Evolutionary conservation across 2,888 invertebrate species (phyloP).

Genomic region (Pteria penguin): DNA sequence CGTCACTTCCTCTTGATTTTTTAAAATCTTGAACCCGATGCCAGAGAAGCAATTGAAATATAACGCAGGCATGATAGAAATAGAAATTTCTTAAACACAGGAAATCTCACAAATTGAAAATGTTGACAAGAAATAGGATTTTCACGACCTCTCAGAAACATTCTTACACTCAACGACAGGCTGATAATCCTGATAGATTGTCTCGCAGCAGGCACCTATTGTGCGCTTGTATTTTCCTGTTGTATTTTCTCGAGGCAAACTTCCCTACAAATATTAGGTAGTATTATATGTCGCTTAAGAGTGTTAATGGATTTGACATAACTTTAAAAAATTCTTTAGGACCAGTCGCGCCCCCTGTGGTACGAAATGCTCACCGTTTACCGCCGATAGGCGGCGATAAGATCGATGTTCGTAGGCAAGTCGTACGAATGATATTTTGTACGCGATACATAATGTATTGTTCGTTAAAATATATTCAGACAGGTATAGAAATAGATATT

Average conservation of each 20-base stretch:
- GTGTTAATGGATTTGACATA: constrained; percentile 47
- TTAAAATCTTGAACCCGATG: too few species aligned
- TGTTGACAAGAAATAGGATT: constrained; percentile 23
- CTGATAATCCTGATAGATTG: constrained; percentile 17
- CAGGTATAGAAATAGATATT: too few species aligned
- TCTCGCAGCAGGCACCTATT: constrained; percentile 33
- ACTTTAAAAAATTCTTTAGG: constrained; percentile 15
- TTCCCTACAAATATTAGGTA: constrained; percentile 34
- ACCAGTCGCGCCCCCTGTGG: background rate
- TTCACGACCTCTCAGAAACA: constrained; percentile 16
- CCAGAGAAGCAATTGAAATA: too few species aligned
- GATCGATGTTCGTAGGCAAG: too few species aligned
- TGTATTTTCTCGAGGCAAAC: constrained; percentile 40
- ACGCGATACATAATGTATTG: too few species aligned
- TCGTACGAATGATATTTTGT: too few species aligned
- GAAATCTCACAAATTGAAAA: constrained; percentile 22
- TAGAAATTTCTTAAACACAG: background rate
- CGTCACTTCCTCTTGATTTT: too few species aligned
- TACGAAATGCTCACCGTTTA: constrained; percentile 11
- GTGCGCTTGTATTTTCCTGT: constrained; percentile 13
- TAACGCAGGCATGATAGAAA: background rate
- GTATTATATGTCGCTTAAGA: constrained; percentile 31
- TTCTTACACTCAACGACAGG: constrained; percentile 10
- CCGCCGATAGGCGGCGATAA: background rate
- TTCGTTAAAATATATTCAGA: too few species aligned